A percentile compares a stretch with the other conserved stretches of the same genome.
Conservation (phyloP, 2,797 vertebrate species). For the Sebastes minor region DNA sequence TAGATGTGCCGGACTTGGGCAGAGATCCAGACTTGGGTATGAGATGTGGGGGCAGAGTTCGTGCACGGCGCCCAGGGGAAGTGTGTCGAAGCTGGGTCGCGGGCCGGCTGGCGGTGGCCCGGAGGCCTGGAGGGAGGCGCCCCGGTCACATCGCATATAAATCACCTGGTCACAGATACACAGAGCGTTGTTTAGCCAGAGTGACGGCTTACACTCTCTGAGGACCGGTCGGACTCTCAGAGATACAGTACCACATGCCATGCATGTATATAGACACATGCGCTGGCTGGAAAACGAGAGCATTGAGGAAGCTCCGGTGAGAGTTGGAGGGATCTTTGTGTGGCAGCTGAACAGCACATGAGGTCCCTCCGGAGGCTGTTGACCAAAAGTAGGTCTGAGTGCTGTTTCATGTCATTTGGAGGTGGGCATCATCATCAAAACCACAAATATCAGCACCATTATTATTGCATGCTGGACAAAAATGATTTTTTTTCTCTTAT, state of each 20-base stretch:
- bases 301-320: conserved; percentile 14
- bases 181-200: conserved; percentile 57
- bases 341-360: conserved; percentile 52
- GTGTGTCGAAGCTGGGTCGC: conserved; percentile 55
- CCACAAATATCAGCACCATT: background rate
- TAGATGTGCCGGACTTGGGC: conserved; percentile 22
- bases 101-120: conserved; percentile 32
- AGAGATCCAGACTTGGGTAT: conserved; percentile 25
- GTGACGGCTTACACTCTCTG: conserved; percentile 47
- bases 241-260: conserved; percentile 27
- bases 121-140: conserved; percentile 39
- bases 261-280: conserved; percentile 1
- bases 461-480: background rate
- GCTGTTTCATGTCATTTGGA: conserved; percentile 48
- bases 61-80: conserved; percentile 34
- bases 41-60: conserved; percentile 37
- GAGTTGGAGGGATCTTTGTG: conserved; percentile 28
- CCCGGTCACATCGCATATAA: conserved; percentile 68
- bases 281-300: conserved; percentile 33
- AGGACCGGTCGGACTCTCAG: conserved; percentile 30
- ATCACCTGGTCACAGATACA: conserved; percentile 67
- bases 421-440: conserved; percentile 22
- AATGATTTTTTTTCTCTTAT: background rate
- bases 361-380: conserved; percentile 39
- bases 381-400: conserved; percentile 58